Conservation (phyloP, 1,140 invertebrate species). For the Planococcus citri region DNA sequence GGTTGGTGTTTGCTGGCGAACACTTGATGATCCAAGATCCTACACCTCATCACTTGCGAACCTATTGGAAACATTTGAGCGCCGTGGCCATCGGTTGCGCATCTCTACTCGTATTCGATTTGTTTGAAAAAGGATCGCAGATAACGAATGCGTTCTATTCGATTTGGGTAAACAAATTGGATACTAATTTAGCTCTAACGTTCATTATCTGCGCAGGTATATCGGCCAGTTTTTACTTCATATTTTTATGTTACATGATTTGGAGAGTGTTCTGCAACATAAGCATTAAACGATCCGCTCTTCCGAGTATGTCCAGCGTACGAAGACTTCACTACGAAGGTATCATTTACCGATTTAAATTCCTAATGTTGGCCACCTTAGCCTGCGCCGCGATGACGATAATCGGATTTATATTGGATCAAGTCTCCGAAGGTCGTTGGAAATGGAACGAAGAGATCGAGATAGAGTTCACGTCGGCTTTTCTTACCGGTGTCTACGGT, state of each 20-base stretch:
- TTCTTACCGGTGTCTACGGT: slow-evolving; percentile 82
- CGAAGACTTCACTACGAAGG: slow-evolving; percentile 83
- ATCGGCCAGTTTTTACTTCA: slow-evolving; percentile 80
- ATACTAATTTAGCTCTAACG: slow-evolving; percentile 78
- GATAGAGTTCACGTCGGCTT: slow-evolving; percentile 87
- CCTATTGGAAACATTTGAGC: slow-evolving; percentile 91
- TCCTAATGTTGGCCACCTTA: slow-evolving; percentile 88
- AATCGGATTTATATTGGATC: slow-evolving; percentile 87
- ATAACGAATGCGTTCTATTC: slow-evolving; percentile 94
- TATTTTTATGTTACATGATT: slow-evolving; percentile 89
- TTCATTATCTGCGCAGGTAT: slow-evolving; percentile 88
- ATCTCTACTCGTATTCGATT: slow-evolving; percentile 88
- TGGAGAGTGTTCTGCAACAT: slow-evolving; percentile 88
- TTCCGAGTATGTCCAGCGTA: slow-evolving; percentile 81
- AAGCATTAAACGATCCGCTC: slow-evolving; percentile 65
- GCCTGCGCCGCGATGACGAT: slow-evolving; percentile 90
- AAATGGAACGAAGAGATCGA: slow-evolving; percentile 36
- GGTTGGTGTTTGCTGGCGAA: slow-evolving; percentile 97
- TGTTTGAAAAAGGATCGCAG: slow-evolving; percentile 92
- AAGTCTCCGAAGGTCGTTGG: slow-evolving; percentile 36
- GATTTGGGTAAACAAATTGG: slow-evolving; percentile 87
- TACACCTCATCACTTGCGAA: slow-evolving; percentile 61
- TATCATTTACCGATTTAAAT: slow-evolving; percentile 96
- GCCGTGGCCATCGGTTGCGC: slow-evolving; percentile 83
- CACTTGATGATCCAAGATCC: slow-evolving; percentile 84